Conservation (phyloP, 30 jellyfish, hydroid and myxozoan species). For the Pelagia noctiluca region DNA sequence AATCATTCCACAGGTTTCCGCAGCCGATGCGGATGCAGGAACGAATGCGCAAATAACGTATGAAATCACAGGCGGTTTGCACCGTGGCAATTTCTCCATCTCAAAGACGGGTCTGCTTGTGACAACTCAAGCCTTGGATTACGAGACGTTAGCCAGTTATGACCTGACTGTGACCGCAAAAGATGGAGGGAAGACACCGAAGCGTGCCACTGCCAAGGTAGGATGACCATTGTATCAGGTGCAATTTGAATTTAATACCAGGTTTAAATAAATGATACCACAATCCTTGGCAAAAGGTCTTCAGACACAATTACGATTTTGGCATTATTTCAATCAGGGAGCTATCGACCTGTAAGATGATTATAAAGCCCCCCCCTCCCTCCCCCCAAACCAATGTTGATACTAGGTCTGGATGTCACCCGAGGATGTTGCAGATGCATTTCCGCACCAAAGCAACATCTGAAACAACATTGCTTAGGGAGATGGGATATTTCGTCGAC, state of each 20-base stretch:
- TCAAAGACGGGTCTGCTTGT: slow-evolving; percentile 49
- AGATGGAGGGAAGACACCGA: slow-evolving; percentile 58
- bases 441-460: no score
- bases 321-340: no score
- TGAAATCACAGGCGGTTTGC: slow-evolving; percentile 60
- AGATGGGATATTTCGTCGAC: no score
- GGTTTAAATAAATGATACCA: neutral
- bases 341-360: no score
- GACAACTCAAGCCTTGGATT: slow-evolving; percentile 57
- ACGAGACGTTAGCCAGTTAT: slow-evolving; percentile 58
- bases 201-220: slow-evolving; percentile 31
- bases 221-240: neutral
- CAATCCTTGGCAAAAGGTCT: no score
- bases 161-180: slow-evolving; percentile 67
- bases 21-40: slow-evolving; percentile 78
- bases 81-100: slow-evolving; percentile 49
- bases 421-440: no score
- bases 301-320: no score
- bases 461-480: no score
- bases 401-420: no score
- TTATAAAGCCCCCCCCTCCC: no score
- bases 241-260: neutral
- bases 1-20: slow-evolving; percentile 51
- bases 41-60: slow-evolving; percentile 45
- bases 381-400: no score